These are phyloP conservation scores for Serripes groenlandicus DNA, from an alignment of 2,888 invertebrate genomes.

Conservation along the genomic window DNA sequence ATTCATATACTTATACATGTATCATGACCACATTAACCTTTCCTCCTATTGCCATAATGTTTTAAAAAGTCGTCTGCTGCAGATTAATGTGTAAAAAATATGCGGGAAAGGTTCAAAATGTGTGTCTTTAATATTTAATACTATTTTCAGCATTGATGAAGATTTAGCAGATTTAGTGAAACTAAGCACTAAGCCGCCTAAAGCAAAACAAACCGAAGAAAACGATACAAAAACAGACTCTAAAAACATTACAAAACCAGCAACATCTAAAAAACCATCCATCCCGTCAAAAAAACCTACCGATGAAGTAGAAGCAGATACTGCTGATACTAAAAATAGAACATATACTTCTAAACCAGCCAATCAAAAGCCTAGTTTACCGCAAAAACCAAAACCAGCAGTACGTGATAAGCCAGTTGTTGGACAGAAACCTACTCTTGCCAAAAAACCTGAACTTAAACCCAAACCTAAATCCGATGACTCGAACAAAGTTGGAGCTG, in stretches of 20 bases:
- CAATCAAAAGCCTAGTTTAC: constrained; percentile 23
- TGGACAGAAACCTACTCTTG: constrained; percentile 15
- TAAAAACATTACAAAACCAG: constrained; percentile 2
- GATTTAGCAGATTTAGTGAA: constrained; percentile 71
- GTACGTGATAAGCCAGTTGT: constrained; percentile 3
- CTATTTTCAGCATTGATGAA: constrained; percentile 74
- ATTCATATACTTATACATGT: no score
- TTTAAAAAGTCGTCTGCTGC: no score
- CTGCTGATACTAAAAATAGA: constrained; percentile 26
- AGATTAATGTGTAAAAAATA: no score
- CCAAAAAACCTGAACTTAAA: not conserved
- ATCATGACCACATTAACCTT: no score
- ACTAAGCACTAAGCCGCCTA: constrained; percentile 33
- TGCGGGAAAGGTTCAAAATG: no score
- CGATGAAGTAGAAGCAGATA: not conserved
- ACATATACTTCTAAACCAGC: constrained; percentile 20
- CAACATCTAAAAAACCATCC: not conserved
- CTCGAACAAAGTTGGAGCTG: not conserved
- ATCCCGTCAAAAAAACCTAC: not conserved
- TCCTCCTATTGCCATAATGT: no score
- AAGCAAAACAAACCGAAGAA: constrained; percentile 42
- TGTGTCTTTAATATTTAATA: no score
- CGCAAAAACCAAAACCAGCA: constrained; percentile 31
- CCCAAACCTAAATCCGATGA: constrained; percentile 2
- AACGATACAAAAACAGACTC: not conserved